Base-by-base conservation (phyloP, 2,113 vertebrate genomes). In the Silurus meridionalis region DNA sequence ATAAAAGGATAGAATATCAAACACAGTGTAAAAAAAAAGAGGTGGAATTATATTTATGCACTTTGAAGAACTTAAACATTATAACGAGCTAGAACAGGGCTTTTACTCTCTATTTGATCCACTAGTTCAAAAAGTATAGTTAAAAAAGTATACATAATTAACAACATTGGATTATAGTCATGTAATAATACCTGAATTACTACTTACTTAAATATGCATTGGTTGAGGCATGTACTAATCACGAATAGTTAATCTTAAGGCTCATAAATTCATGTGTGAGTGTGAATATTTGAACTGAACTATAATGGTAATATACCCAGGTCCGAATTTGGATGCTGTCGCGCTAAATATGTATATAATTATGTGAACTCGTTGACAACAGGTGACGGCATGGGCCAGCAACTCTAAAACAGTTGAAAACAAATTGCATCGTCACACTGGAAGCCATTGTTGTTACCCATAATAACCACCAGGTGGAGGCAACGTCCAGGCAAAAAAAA, bases 391-490 rank as follows among this genome's bases (percentile, higher is more conserved):
- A 72, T 9, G 8, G 25, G 28, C n/a, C n/a, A n/a, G n/a, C 19
- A 74, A 11, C 53, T 55, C 52, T 55, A 58, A 8, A 25, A 19
- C 48, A 55, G 52, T 25, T 3, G 5, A 53, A 80, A 66, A 80
- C 4, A 15, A 25, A 13, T 46, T 58, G 9, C 69, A 71, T 6
- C 50, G 5, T 74, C 57, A 74, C 69, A 74, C 23, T 6, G 37
- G 11, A 61, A 75, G 28, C 37, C 19, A 8, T 15, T 53, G 80
- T 19, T 46, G 17, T 80, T 63, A 50, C 50, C 64, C 25, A 71
- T 9, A 67, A 25, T 46, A 67, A n/a, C 94, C 97, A 96, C 95
- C 92, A 98, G 97, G 95, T 96, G 97, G 97, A 94, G 95, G 92
- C 96, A 94, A 93, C 91, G 92, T 90, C 93, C 95, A 94, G 92